Percentiles rank a stretch among this genome's conserved stretches.
phyloP scores from a whole-genome alignment of 1,140 invertebrate species.

The Diploscapter pachys region DNA sequence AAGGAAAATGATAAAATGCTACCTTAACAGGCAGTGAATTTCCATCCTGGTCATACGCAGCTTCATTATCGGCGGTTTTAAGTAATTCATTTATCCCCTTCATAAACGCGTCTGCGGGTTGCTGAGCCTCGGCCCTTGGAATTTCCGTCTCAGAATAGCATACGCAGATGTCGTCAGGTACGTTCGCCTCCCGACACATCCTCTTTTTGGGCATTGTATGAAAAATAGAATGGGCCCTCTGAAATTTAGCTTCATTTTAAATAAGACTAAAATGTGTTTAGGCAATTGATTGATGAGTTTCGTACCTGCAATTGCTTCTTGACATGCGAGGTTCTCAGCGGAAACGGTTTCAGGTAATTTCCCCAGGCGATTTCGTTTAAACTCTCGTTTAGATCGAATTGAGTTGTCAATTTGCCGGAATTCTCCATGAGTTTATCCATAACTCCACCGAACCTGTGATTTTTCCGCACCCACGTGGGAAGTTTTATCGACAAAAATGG shows the following conservation, averaged over 20 bases:
- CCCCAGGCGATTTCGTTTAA: conserved; percentile 47
- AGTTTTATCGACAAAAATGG: conserved; percentile 77
- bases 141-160: conserved; percentile 52
- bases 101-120: conserved; percentile 49
- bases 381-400: conserved; percentile 46
- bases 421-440: conserved; percentile 70
- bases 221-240: conserved; percentile 48
- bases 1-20: not conserved
- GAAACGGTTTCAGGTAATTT: not conserved
- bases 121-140: conserved; percentile 13
- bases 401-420: conserved; percentile 51
- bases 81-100: conserved; percentile 50
- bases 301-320: too few species aligned
- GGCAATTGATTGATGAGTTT: too few species aligned
- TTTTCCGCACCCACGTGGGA: conserved; percentile 70
- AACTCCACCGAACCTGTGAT: conserved; percentile 63
- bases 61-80: conserved; percentile 12
- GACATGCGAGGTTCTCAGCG: too few species aligned
- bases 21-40: too few species aligned
- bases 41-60: not conserved
- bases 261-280: too few species aligned
- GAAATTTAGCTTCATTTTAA: not conserved
- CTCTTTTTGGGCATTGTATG: conserved; percentile 55
- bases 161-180: conserved; percentile 61
- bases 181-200: conserved; percentile 58